A percentile compares a stretch with the other conserved stretches of the same genome.
Evolutionary conservation across 2,888 invertebrate genomes (phyloP).

Genomic region (Leptogaster cylindrica): DNA sequence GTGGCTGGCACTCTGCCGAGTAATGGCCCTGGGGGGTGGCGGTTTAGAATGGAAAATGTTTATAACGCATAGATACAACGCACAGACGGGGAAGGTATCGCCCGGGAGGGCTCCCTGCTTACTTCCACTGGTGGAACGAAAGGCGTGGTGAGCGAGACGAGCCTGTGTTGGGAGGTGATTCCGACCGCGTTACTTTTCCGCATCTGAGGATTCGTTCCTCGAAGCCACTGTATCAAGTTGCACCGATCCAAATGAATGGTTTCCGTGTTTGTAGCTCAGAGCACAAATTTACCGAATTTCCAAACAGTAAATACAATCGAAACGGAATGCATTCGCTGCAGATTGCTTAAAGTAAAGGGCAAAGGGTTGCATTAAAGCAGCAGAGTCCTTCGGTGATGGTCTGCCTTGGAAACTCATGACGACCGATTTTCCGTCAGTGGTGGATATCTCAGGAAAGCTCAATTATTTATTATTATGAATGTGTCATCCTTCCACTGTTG

Average conservation of each 20-base stretch:
- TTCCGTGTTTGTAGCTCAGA: neutral
- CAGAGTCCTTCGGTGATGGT: too few relatives aligned
- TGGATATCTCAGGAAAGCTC: neutral
- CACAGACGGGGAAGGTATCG: too few relatives aligned
- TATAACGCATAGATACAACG: neutral
- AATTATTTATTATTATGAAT: conserved; percentile 14
- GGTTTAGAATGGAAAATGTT: neutral
- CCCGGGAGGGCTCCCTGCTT: too few relatives aligned
- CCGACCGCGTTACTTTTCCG: too few relatives aligned
- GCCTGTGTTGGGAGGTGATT: too few relatives aligned
- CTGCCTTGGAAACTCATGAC: neutral
- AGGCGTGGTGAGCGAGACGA: too few relatives aligned
- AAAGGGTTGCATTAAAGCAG: too few relatives aligned
- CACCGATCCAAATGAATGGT: too few relatives aligned
- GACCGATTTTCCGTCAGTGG: neutral
- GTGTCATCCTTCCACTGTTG: neutral
- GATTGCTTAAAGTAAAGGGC: neutral
- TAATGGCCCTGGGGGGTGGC: neutral
- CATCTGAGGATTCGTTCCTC: too few relatives aligned
- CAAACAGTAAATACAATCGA: neutral
- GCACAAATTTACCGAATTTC: neutral
- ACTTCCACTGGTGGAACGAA: too few relatives aligned
- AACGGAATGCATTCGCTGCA: neutral
- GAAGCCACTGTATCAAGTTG: too few relatives aligned
- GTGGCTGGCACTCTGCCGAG: neutral